Conservation (phyloP, 1,140 invertebrate genomes). For the Nasonia longicornis region DNA sequence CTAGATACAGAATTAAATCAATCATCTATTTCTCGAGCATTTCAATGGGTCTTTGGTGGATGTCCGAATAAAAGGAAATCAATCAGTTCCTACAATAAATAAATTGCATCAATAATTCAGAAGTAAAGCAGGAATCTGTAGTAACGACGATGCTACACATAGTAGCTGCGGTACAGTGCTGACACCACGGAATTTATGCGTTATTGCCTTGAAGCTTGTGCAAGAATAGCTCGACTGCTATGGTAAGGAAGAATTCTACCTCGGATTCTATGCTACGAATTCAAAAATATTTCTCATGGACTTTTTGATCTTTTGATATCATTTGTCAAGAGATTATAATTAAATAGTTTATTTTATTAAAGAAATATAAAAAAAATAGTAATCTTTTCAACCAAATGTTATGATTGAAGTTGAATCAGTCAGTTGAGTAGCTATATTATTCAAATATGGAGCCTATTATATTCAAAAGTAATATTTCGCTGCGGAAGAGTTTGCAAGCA, state of each 20-base stretch:
- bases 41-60: neutral
- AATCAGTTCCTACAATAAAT: neutral
- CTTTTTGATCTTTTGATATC: neutral
- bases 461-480: too few relatives aligned
- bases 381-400: too few relatives aligned
- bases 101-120: neutral
- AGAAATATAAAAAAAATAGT: too few relatives aligned
- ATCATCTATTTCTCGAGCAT: neutral
- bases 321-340: neutral
- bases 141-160: neutral
- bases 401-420: too few relatives aligned
- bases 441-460: too few relatives aligned
- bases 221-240: neutral
- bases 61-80: neutral
- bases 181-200: neutral
- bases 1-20: neutral
- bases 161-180: neutral
- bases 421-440: too few relatives aligned
- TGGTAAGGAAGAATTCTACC: neutral
- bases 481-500: too few relatives aligned
- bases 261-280: neutral
- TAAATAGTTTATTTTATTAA: too few relatives aligned
- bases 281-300: too few relatives aligned
- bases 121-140: constrained; percentile 1
- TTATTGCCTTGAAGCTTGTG: neutral